Evolutionary conservation across 92 coral and sea anemone species (phyloP), one percentile per base, ranked within the genome.

Genomic region (Parazoanthus atlanticus): DNA sequence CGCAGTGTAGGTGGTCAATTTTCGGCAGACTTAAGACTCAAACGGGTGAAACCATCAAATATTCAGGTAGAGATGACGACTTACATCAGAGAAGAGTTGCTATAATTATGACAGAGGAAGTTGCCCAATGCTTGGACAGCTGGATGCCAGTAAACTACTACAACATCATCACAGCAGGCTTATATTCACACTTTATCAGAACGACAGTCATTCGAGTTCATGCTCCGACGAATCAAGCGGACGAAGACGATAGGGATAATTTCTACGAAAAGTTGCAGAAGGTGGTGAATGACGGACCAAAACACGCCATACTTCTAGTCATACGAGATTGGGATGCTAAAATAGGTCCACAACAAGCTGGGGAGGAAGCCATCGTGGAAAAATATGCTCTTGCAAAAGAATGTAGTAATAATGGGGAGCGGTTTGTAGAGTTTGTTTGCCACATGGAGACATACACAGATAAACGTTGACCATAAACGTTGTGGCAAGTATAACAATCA

Each of bases 11-110:
- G 78, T 84, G 87, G 64, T 4, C 33, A 66, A 78, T 76, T 17
- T 34, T 84, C 41, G 78, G 87, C 16, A 9, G 74, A 34, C 56
- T 34, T 23, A 69, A 67, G 58, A 84, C 87, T 17, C 13, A 9
- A 66, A 84, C 41, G 16, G 78, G 87, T 38, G 65, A 84, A 26
- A 84, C 87, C 25, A 67, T 84, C 78, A 40, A 36, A 70, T 69
- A 84, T 41, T 84, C 76, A 28, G 78, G 87, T 23, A 70, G 40
- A 54, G 88, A 84, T 43, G 79, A 69, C 19, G 67, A 47, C 23
- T 52, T 15, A 52, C 40, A 40, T 30, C 88, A 84, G 54, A 70
- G 88, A n/a, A 76, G 65, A 66, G 78, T 70, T 8, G 88, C 66
- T 40, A 5, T 84, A 66, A 46, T 29, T n/a, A 84, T 84, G 88